Evolutionary conservation across 2,113 vertebrate species (phyloP).

Genomic region (Ptychochromis oligacanthus): DNA sequence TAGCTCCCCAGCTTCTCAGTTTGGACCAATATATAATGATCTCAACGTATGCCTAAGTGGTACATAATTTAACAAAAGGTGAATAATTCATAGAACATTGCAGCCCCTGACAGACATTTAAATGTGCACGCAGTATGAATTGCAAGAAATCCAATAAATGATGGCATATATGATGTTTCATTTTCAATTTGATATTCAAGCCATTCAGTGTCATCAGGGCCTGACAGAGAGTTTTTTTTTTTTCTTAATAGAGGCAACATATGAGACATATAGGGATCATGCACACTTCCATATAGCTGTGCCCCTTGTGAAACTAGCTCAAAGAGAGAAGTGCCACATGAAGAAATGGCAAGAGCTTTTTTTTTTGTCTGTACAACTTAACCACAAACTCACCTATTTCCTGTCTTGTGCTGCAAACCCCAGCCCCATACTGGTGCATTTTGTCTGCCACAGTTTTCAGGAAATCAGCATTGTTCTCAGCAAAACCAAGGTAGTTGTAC

Average conservation of each 20-base stretch:
- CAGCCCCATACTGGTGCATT: slow-evolving; percentile 81
- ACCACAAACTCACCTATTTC: slow-evolving; percentile 87
- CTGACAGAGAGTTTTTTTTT: slow-evolving; percentile 13
- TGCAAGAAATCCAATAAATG: slow-evolving; percentile 58
- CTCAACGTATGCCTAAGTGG: slow-evolving; percentile 51
- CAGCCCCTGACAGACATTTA: slow-evolving; percentile 69
- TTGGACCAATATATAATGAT: slow-evolving; percentile 57
- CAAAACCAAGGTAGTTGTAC: slow-evolving; percentile 95
- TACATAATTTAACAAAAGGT: slow-evolving; percentile 75
- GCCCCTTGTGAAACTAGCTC: neutral
- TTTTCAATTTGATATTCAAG: slow-evolving; percentile 25
- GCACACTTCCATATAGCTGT: neutral
- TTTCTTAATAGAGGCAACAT: slow-evolving; percentile 25
- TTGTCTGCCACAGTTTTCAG: slow-evolving; percentile 84
- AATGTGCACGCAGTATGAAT: slow-evolving; percentile 61
- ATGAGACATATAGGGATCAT: neutral
- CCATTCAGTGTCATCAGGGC: neutral
- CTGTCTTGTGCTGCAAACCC: slow-evolving; percentile 88
- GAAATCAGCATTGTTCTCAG: slow-evolving; percentile 84
- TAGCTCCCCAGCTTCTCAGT: slow-evolving; percentile 26
- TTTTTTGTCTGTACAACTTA: neutral
- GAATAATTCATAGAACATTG: slow-evolving; percentile 73
- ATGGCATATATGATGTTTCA: slow-evolving; percentile 28
- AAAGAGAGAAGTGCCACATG: neutral
- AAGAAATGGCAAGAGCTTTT: neutral